Percentiles rank a stretch among this genome's conserved stretches.
Evolutionary conservation across 2,113 vertebrate species (phyloP).

Genomic region (Rhinopomastus cyanomelas): DNA sequence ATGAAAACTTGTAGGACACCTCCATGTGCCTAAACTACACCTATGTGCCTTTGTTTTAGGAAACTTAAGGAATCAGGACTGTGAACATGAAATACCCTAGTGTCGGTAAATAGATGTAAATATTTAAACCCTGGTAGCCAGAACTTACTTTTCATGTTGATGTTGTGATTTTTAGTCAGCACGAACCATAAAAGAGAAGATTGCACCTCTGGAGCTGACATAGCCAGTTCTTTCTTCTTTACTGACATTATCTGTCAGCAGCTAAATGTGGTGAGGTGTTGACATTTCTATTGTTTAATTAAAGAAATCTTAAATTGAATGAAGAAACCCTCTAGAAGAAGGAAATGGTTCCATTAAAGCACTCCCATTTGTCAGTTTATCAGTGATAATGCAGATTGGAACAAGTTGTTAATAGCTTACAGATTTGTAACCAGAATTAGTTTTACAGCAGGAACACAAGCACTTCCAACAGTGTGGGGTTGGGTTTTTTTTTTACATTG

Average conservation of each 20-base stretch:
- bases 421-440: not conserved
- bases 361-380: not conserved
- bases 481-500: not conserved
- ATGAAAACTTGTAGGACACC: not conserved
- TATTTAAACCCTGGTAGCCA: not conserved
- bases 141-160: not conserved
- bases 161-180: accelerated
- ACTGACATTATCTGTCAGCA: not conserved
- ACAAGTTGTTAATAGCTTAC: not conserved
- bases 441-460: not conserved
- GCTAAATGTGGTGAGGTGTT: not conserved
- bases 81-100: not conserved
- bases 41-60: not conserved
- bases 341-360: not conserved
- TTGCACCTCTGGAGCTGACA: not conserved
- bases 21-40: accelerated
- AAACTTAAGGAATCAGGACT: not conserved
- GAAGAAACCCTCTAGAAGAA: not conserved
- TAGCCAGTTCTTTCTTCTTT: not conserved
- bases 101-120: not conserved
- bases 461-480: not conserved
- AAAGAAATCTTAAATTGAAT: not conserved
- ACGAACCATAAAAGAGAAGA: accelerated
- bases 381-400: not conserved
- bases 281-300: not conserved